These are phyloP conservation scores for Campoletis raptor DNA, from an alignment of 2,888 invertebrate species.

Conservation along the genomic window DNA sequence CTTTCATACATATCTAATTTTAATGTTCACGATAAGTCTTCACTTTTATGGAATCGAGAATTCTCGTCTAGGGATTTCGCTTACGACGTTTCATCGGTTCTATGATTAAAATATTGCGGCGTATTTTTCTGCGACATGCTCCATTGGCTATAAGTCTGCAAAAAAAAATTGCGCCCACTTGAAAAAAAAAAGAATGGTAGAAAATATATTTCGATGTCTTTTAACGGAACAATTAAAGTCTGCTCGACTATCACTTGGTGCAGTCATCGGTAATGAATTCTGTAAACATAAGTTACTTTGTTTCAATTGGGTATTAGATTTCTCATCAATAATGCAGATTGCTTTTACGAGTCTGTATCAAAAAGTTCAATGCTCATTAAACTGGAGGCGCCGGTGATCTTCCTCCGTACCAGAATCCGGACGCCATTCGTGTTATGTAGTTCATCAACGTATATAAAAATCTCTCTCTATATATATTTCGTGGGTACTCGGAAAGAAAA, in stretches of 20 bases:
- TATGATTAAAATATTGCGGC: no score
- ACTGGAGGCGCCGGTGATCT: slow-evolving; percentile 47
- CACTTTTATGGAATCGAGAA: not conserved
- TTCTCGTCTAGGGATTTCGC: no score
- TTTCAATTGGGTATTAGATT: not conserved
- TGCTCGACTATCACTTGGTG: not conserved
- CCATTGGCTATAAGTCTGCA: no score
- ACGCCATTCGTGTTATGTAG: slow-evolving; percentile 43
- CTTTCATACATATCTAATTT: not conserved
- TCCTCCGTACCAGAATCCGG: slow-evolving; percentile 27
- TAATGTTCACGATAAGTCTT: not conserved
- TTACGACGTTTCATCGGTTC: no score
- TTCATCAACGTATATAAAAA: not conserved
- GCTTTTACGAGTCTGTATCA: not conserved
- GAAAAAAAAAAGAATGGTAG: no score
- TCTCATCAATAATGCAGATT: not conserved
- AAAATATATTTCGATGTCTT: not conserved
- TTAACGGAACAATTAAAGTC: not conserved
- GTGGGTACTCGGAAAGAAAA: slow-evolving; percentile 40
- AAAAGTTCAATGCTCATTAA: not conserved
- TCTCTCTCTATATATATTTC: not conserved
- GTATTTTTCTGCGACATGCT: no score
- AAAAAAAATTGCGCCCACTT: no score
- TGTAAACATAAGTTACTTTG: not conserved
- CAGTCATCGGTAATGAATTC: not conserved